Percentiles rank a stretch among this genome's conserved stretches.
phyloP scores from a whole-genome alignment of 2,797 vertebrate genomes.

The Lutjanus argentimaculatus region DNA sequence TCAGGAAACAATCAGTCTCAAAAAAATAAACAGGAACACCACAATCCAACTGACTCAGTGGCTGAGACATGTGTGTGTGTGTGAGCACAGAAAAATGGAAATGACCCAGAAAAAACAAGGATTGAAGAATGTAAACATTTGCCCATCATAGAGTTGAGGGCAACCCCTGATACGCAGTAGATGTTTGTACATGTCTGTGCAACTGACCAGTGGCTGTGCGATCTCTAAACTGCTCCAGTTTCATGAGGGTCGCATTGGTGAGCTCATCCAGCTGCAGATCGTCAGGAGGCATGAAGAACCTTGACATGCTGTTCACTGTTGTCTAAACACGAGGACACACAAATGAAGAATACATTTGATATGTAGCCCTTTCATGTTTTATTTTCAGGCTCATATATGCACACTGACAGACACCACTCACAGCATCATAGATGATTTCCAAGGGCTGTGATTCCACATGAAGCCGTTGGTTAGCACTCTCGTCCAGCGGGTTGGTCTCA shows the following conservation, averaged over 20 bases:
- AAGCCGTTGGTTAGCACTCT: conserved; percentile 90
- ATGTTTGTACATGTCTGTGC: not conserved
- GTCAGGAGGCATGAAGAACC: conserved; percentile 94
- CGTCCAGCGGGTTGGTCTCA: conserved; percentile 96
- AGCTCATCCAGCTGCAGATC: conserved; percentile 94
- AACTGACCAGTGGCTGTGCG: conserved; percentile 94
- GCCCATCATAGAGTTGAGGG: conserved; percentile 10
- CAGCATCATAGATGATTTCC: conserved; percentile 97
- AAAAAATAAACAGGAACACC: conserved; percentile 50
- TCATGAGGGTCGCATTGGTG: conserved; percentile 95
- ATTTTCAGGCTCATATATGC: not conserved
- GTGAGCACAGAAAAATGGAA: conserved; percentile 2
- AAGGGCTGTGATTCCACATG: conserved; percentile 94
- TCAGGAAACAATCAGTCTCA: conserved; percentile 44
- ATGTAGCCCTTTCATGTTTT: not conserved
- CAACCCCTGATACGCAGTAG: not conserved
- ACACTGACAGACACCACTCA: conserved; percentile 85
- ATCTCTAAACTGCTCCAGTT: conserved; percentile 97
- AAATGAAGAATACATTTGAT: conserved; percentile 24
- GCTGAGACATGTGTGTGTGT: not conserved
- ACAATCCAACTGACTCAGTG: not conserved
- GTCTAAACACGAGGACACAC: conserved; percentile 80
- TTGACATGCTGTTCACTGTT: conserved; percentile 94
- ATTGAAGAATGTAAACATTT: conserved; percentile 37
- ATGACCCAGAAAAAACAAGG: conserved; percentile 9